Evolutionary conservation across 2,113 vertebrate genomes (phyloP), one percentile per base, ranked within the genome.

Genomic region (Baryphthengus martii): DNA sequence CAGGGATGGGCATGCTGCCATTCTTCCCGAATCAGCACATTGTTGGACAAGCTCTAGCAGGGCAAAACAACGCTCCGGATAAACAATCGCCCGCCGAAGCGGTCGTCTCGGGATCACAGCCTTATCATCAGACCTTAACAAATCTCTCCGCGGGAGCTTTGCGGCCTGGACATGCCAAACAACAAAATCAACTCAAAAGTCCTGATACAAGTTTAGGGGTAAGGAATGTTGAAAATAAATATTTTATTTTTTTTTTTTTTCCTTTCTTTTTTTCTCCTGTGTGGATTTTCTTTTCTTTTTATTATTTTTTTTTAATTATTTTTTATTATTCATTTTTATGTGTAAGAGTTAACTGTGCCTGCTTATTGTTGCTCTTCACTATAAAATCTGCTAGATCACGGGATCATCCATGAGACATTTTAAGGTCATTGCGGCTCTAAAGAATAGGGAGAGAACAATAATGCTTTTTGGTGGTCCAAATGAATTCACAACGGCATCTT

Each of bases 11-110:
- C 75, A 76, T 98, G 93, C 90, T 99, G 89, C 98, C 99, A 0
- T 99, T 98, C 97, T 98, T 99, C 59, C 97, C 99, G 18, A 97
- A 61, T 52, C 98, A 98, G 91, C 97, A 95, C 66, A 29, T 97
- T 4, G 85, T 92, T 25, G 97, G 97, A 29, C 97, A 96, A 16
- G 53, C 94, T 5, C 40, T 96, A 13, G 66, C 97, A 33, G 96
- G 98, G 37, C 98, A 96, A 42, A 97, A 89, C 47, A 96, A 45
- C 7, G 8, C 96, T 50, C 77, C 97, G 6, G 99, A 99, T 55
- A 98, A 98, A 84, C 98, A 97, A 45, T 93, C 98, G 2, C 87
- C 97, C 35, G 62, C 96, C 4, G 97, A 98, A 93, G 95, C 94
- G 33, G 79, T 94, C 52, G 97, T 97, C 62, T 86, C 95, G 9